A percentile compares a stretch with the other conserved stretches of the same genome.
Conservation (phyloP, 2,888 invertebrate genomes). For the Athalia rosae region DNA sequence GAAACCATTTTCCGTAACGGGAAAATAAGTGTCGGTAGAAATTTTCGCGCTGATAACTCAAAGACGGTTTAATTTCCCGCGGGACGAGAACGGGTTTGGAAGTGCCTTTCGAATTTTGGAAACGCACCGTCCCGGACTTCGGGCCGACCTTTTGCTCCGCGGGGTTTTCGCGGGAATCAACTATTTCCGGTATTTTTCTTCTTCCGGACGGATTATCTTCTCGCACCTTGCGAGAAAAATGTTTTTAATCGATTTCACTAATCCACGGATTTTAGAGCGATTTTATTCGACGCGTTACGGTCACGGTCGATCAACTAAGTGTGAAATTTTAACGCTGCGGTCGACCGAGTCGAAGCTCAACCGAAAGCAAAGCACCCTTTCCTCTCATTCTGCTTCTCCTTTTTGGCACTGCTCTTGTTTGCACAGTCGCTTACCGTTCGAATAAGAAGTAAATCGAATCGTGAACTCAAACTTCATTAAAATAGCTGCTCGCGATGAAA, state of each 20-base stretch:
- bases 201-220: not conserved
- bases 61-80: constrained; percentile 22
- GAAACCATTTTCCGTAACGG: too few species aligned
- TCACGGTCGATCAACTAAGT: constrained; percentile 3
- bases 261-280: not conserved
- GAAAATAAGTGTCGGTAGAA: not conserved
- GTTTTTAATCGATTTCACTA: not conserved
- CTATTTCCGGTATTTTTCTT: constrained; percentile 5
- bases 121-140: constrained; percentile 10
- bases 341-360: not conserved
- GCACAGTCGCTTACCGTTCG: constrained; percentile 1
- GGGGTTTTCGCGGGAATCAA: constrained; percentile 14
- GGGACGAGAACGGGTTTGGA: constrained; percentile 5
- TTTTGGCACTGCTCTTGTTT: constrained; percentile 8
- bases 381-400: not conserved
- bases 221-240: not conserved
- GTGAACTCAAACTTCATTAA: constrained; percentile 35
- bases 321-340: constrained; percentile 3
- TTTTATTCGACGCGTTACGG: not conserved
- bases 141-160: constrained; percentile 4
- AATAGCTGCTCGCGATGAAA: not conserved
- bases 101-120: constrained; percentile 13
- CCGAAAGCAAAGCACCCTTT: not conserved
- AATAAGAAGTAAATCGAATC: constrained; percentile 27
- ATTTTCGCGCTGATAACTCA: constrained; percentile 25